Evolutionary conservation across 2,888 invertebrate species (phyloP), one percentile per base, ranked within the genome.

Genomic region (Acanthoscelides obtectus): DNA sequence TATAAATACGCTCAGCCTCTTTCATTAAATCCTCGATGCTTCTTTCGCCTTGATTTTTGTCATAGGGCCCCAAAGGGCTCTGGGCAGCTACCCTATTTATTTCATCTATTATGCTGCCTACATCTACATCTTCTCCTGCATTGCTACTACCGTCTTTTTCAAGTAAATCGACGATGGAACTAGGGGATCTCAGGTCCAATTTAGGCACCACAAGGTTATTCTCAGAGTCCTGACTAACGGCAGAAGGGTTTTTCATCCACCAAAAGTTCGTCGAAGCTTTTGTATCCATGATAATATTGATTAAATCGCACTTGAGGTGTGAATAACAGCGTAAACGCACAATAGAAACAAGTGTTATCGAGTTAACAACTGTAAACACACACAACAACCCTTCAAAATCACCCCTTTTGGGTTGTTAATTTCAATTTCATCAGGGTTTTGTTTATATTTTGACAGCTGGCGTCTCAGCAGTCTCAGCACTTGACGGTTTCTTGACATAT

Each of bases 71-170:
- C 45, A 86, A 77, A 12, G 86, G 85, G 76, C 86, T 86, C 77
- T 85, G 82, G 0, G 85, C 85, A 12, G 85, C 85, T 25, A 85
- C 81, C 75, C 90, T 89, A 76, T 89, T 90, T 2, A 92, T 91
- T 85, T 92, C 92, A 79, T 88, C 90, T 77, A 92, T 90, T 81
- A 92, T 91, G 83, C 88, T 89, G 77, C 89, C 91, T 8, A 91
- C 89, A 84, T 92, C 92, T 69, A 89, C 87, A 77, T 89, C 89
- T 66, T 81, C 80, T 17, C 20, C 22, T 22, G 74, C 69, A 64
- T 77, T 77, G 70, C 76, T 79, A 66, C 80, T 79, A 25, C 80
- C 81, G 72, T 85, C 85, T 73, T 82, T 82, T 73, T 84, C 83
- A 27, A 85, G 75, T 73, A 83, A 82, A 75, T 85, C 83, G n/a